Conservation (phyloP, 2,888 invertebrate genomes). For the Sussaba pulchella region DNA sequence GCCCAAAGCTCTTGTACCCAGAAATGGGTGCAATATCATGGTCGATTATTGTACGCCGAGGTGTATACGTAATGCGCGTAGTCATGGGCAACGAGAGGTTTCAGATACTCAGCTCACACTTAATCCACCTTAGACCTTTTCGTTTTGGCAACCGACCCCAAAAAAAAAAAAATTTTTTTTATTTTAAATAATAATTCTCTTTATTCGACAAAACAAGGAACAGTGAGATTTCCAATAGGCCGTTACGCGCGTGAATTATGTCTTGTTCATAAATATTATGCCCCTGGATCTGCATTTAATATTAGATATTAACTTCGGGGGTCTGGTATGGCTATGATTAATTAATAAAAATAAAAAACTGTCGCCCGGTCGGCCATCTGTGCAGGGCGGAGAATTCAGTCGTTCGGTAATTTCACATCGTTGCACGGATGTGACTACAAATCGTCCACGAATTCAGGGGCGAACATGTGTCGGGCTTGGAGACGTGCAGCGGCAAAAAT, state of each 20-base stretch:
- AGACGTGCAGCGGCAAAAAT: conserved; percentile 41
- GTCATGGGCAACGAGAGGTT: not conserved
- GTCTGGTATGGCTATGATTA: conserved; percentile 47
- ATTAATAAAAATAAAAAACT: conserved; percentile 48
- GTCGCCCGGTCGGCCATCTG: not conserved
- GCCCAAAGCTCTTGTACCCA: conserved; percentile 46
- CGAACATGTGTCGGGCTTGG: conserved; percentile 19
- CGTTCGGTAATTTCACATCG: conserved; percentile 42
- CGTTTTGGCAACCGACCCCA: no score
- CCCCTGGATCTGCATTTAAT: conserved; percentile 32
- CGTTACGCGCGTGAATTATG: conserved; percentile 5
- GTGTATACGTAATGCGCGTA: conserved; percentile 28
- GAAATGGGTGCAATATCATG: conserved; percentile 60
- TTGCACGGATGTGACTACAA: conserved; percentile 31
- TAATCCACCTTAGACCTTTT: no score
- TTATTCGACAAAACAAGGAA: no score
- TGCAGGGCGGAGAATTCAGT: conserved; percentile 11
- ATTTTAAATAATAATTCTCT: no score
- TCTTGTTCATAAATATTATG: conserved; percentile 23
- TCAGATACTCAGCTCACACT: conserved; percentile 15
- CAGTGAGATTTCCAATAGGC: no score
- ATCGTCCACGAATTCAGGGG: conserved; percentile 7
- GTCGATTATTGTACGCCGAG: conserved; percentile 55
- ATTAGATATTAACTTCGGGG: not conserved
- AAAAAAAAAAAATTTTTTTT: no score